Percentiles rank a stretch among this genome's conserved stretches.
Conservation (phyloP, 2,888 invertebrate genomes). For the Drosophila paracracens region DNA sequence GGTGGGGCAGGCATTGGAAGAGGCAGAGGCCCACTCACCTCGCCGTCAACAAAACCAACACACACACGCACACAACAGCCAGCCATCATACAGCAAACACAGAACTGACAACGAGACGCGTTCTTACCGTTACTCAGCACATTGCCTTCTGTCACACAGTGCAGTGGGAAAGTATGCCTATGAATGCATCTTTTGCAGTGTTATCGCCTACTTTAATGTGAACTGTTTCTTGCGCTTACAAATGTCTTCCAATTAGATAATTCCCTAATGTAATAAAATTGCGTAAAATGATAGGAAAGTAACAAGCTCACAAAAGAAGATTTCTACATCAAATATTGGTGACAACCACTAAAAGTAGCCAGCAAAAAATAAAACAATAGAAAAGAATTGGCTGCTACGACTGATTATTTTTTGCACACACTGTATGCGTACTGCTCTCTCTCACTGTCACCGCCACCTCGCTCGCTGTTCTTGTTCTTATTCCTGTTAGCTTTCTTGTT, state of each 20-base stretch:
- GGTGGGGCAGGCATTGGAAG: not conserved
- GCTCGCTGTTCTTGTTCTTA: constrained; percentile 8
- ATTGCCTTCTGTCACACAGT: constrained; percentile 27
- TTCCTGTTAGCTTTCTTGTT: not conserved
- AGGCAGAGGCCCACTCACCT: constrained; percentile 28
- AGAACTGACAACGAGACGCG: constrained; percentile 17
- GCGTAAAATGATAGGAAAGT: not conserved
- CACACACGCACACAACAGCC: not conserved
- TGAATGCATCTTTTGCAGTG: not conserved
- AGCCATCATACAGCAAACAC: not conserved
- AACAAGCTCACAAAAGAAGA: not conserved
- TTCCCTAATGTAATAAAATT: not conserved
- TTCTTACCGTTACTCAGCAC: constrained; percentile 34
- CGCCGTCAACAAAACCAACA: constrained; percentile 4
- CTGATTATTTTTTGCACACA: not conserved
- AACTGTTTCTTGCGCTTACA: not conserved
- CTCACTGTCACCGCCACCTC: constrained; percentile 22
- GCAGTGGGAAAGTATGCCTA: constrained; percentile 6
- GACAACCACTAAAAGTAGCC: not conserved
- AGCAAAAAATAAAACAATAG: not conserved
- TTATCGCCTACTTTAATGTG: not conserved
- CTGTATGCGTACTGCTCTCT: constrained; percentile 22
- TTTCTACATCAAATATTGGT: not conserved
- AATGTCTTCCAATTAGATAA: not conserved
- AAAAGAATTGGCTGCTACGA: not conserved